Conservation (phyloP, 2,888 invertebrate species). For the Cephus runcator region DNA sequence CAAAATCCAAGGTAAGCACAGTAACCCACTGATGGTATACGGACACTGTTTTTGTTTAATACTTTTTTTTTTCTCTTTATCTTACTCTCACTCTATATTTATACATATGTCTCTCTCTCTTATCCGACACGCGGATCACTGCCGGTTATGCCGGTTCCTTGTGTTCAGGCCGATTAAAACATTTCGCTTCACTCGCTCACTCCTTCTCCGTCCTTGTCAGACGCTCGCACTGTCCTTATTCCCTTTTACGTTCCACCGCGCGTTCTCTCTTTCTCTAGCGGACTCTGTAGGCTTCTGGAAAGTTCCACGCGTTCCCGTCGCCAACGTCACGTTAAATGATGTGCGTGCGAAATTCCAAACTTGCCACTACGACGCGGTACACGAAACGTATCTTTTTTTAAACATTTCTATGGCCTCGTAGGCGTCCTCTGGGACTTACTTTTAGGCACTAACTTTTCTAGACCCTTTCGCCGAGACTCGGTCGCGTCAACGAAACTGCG, state of each 20-base stretch:
- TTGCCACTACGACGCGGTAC: neutral
- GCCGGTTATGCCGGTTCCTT: neutral
- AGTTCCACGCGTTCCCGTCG: conserved; percentile 48
- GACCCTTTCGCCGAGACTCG: neutral
- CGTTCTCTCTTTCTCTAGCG: conserved; percentile 11
- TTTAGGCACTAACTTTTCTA: neutral
- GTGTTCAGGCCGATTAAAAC: neutral
- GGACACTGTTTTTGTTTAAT: conserved; percentile 2
- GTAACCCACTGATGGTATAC: neutral
- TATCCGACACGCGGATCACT: neutral
- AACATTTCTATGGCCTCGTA: neutral
- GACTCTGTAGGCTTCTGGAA: conserved; percentile 47
- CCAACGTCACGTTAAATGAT: conserved; percentile 13
- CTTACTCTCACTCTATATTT: neutral
- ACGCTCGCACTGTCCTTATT: conserved; percentile 11
- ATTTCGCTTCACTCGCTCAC: conserved; percentile 9
- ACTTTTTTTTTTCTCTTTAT: conserved; percentile 2
- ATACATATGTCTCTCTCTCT: neutral
- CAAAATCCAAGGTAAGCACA: conserved; percentile 48
- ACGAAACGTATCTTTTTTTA: neutral
- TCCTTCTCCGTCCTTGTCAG: conserved; percentile 17
- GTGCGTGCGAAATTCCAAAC: neutral
- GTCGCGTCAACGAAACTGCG: neutral
- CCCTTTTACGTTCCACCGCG: conserved; percentile 9
- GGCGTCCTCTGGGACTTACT: neutral